These are phyloP conservation scores for Heterodera filipjevi DNA, from an alignment of 2,888 invertebrate genomes.

Conservation along the genomic window DNA sequence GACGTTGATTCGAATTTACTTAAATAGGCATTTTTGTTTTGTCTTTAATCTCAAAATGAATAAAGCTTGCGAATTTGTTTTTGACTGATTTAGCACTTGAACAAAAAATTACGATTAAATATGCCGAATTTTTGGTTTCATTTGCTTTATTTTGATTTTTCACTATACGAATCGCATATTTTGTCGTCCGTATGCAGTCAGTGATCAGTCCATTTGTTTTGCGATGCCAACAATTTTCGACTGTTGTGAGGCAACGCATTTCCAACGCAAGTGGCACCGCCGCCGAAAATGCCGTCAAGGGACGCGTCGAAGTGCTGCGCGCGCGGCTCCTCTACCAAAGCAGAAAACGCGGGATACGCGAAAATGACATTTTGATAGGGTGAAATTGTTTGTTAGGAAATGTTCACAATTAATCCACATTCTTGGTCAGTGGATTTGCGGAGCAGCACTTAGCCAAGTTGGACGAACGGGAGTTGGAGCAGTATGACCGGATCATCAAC, in stretches of 20 bases:
- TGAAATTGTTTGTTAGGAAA: constrained; percentile 25
- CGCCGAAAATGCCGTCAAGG: background rate
- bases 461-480: constrained; percentile 47
- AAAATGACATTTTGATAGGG: constrained; percentile 63
- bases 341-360: constrained; percentile 65
- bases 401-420: background rate
- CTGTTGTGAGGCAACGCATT: background rate
- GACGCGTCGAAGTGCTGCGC: constrained; percentile 35
- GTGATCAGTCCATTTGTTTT: background rate
- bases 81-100: no score
- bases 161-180: background rate
- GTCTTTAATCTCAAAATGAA: background rate
- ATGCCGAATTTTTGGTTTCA: background rate
- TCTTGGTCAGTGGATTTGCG: constrained; percentile 64
- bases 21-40: constrained; percentile 14
- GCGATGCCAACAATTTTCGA: background rate
- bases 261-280: background rate
- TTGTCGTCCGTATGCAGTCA: background rate
- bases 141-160: background rate
- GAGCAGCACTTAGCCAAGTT: constrained; percentile 49
- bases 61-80: no score
- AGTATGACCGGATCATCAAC: constrained; percentile 62
- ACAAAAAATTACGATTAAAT: no score
- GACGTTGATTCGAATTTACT: constrained; percentile 2
- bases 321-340: constrained; percentile 57